Evolutionary conservation across 1,140 invertebrate species (phyloP), one percentile per base, ranked within the genome.

Genomic region (Tyrophagus putrescentiae): DNA sequence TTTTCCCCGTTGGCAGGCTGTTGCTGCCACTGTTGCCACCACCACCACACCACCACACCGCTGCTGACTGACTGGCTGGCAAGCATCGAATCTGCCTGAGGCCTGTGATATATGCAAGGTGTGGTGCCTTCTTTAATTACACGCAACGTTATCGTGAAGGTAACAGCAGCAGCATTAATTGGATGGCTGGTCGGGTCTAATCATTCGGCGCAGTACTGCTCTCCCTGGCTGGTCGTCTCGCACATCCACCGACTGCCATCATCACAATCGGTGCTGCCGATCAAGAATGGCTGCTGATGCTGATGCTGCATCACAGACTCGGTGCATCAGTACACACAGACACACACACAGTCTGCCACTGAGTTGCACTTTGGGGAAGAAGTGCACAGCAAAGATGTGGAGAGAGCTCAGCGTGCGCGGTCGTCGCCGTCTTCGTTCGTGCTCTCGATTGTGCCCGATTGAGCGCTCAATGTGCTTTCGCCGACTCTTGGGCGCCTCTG

Each of bases 71-170:
- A n/a, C n/a, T n/a, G n/a, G n/a, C n/a, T n/a, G 45, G 45, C 45
- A 48, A 21, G 31, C 45, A 39, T 39, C 21, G 45, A 48, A 48
- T 39, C 13, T n/a, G 36, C 21, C 36, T 13, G 21, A 39, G 13
- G 13, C 31, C 31, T 48, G 45, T 48, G 45, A 48, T 48, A 48
- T 48, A 48, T 48, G 45, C 45, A 48, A 48, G 45, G 45, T 48
- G 45, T 48, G 45, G 45, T 48, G 45, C 45, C 45, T 6, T 48
- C 45, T 48, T 48, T 48, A 48, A 48, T 48, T 48, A 48, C 45
- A 48, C 45, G 45, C 45, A 48, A 48, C 45, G 45, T 48, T 48
- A 48, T 48, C 45, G 45, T 48, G 36, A 13, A 48, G 45, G 7
- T 21, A n/a, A n/a, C n/a, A n/a, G n/a, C n/a, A n/a, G n/a, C n/a